Evolutionary conservation across 1,140 invertebrate genomes (phyloP).

Genomic region (Cepaea nemoralis): DNA sequence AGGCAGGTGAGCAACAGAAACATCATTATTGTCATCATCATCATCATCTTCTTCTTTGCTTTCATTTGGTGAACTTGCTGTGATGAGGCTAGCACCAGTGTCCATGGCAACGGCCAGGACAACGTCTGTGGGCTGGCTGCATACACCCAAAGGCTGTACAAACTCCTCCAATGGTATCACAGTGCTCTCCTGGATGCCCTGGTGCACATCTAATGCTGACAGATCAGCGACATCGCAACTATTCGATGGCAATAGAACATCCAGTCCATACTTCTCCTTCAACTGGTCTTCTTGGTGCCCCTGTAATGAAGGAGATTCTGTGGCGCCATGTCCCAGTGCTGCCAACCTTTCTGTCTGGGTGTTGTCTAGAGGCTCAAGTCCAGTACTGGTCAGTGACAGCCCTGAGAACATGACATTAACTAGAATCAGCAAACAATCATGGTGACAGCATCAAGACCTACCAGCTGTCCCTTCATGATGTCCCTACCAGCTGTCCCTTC

Average conservation of each 20-base stretch:
- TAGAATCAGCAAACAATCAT: too few species aligned
- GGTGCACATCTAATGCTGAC: background rate
- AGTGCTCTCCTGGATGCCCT: conserved; percentile 25
- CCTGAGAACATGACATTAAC: too few species aligned
- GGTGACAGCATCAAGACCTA: too few species aligned
- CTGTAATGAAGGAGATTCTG: background rate
- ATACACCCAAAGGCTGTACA: background rate
- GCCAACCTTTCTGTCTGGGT: too few species aligned
- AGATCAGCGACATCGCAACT: background rate
- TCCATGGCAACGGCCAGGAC: background rate
- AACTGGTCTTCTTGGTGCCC: background rate
- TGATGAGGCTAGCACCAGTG: background rate
- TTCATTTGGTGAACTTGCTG: background rate
- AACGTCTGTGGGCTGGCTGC: background rate
- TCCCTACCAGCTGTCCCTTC: too few species aligned
- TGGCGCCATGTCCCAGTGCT: too few species aligned
- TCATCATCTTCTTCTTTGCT: conserved; percentile 22
- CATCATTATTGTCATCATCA: conserved; percentile 17
- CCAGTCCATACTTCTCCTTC: too few species aligned
- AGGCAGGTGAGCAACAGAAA: conserved; percentile 31
- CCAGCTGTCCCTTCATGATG: too few species aligned
- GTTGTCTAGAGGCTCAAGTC: too few species aligned
- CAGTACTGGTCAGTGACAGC: too few species aligned
- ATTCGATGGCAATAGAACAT: background rate
- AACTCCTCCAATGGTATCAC: conserved; percentile 22